Evolutionary conservation across 2,113 vertebrate genomes (phyloP).

Genomic region (Hippolais icterina): DNA sequence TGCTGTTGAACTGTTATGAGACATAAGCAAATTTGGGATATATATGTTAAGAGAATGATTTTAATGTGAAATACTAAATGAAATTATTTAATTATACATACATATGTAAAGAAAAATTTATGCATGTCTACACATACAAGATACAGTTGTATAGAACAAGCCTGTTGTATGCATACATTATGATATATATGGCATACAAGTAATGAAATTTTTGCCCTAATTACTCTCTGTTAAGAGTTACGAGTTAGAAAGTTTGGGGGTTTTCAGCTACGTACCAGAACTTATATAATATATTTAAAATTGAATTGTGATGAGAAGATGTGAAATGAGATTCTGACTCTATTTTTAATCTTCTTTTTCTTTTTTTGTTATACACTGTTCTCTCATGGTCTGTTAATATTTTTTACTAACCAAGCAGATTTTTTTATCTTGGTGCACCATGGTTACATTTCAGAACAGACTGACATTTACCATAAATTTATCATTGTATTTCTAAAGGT

Average conservation of each 20-base stretch:
- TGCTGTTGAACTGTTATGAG: not conserved
- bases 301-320: slow-evolving; percentile 2
- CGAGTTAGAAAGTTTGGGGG: not conserved
- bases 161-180: not conserved
- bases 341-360: not conserved
- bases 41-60: not conserved
- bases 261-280: not conserved
- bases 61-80: not conserved
- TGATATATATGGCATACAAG: not conserved
- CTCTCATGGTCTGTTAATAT: not conserved
- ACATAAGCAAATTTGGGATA: not conserved
- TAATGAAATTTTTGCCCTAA: not conserved
- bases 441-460: not conserved
- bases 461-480: not conserved
- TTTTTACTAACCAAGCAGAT: not conserved
- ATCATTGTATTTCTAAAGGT: not conserved
- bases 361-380: not conserved
- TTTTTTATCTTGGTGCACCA: not conserved
- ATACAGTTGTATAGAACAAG: not conserved
- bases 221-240: not conserved
- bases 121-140: not conserved
- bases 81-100: not conserved
- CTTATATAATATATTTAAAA: not conserved
- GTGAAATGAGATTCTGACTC: not conserved
- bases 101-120: not conserved